A percentile compares a stretch with the other conserved stretches of the same genome.
Conservation (phyloP, 2,797 vertebrate genomes). For the Hapalemur alaotrensis region DNA sequence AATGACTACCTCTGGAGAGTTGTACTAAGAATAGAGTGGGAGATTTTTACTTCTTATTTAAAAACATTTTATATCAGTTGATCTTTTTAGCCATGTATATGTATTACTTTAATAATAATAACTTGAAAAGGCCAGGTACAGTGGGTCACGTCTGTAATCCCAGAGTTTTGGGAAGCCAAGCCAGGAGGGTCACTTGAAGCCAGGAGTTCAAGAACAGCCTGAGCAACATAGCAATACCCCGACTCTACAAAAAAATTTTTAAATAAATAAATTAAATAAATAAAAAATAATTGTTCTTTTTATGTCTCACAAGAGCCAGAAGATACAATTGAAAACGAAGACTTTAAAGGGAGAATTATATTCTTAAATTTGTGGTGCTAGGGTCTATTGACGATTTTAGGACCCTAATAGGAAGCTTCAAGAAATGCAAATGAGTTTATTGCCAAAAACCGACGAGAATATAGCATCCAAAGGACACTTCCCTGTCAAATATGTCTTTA, state of each 20-base stretch:
- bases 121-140: neutral
- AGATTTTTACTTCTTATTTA: neutral
- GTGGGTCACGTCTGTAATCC: neutral
- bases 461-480: neutral
- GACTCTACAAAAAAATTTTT: neutral
- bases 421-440: slow-evolving; percentile 1
- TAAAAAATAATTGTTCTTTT: neutral
- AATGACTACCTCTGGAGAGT: neutral
- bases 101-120: neutral
- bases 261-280: neutral
- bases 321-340: slow-evolving; percentile 1
- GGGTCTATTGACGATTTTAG: neutral
- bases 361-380: neutral
- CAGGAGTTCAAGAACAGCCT: neutral
- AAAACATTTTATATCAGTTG: neutral
- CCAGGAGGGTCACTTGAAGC: neutral
- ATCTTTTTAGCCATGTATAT: neutral
- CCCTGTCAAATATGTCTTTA: neutral
- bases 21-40: neutral
- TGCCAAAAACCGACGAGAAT: slow-evolving; percentile 15
- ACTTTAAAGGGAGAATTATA: neutral
- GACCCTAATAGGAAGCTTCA: neutral
- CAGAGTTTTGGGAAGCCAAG: neutral
- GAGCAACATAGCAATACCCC: neutral
- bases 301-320: neutral